Evolutionary conservation across 1,140 invertebrate genomes (phyloP).

Genomic region (Cephus cinctus): DNA sequence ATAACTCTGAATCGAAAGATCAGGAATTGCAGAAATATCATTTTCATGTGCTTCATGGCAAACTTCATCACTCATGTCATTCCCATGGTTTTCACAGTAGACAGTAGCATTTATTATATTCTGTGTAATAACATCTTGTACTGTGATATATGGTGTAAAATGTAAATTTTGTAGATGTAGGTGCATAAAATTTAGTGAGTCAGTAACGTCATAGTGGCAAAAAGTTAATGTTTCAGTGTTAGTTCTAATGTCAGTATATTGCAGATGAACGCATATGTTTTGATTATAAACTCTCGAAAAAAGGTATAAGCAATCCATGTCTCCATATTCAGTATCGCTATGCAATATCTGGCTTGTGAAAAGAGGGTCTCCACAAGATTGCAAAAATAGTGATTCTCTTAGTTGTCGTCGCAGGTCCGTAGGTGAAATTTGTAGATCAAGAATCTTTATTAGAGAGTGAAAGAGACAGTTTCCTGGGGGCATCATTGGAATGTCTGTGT

Average conservation of each 20-base stretch:
- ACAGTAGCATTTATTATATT: too few species aligned
- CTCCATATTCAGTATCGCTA: slow-evolving; percentile 1
- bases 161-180: slow-evolving; percentile 5
- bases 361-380: slow-evolving; percentile 1
- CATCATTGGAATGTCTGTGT: too few species aligned
- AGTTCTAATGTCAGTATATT: not conserved
- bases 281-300: slow-evolving; percentile 8
- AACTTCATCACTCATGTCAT: too few species aligned
- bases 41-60: too few species aligned
- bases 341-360: not conserved
- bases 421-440: too few species aligned
- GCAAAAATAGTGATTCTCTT: not conserved
- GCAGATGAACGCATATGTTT: slow-evolving; percentile 8
- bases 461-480: too few species aligned
- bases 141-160: slow-evolving; percentile 2
- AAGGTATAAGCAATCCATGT: slow-evolving; percentile 6
- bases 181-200: slow-evolving; percentile 4
- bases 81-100: too few species aligned
- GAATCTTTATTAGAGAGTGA: too few species aligned
- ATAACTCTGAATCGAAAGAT: slow-evolving; percentile 1
- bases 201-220: slow-evolving; percentile 2
- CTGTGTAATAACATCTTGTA: not conserved
- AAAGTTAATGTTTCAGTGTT: not conserved
- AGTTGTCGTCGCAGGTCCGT: too few species aligned
- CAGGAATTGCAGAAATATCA: too few species aligned